These are phyloP conservation scores for Siniperca chuatsi DNA, from an alignment of 2,113 vertebrate genomes.

Conservation along the genomic window DNA sequence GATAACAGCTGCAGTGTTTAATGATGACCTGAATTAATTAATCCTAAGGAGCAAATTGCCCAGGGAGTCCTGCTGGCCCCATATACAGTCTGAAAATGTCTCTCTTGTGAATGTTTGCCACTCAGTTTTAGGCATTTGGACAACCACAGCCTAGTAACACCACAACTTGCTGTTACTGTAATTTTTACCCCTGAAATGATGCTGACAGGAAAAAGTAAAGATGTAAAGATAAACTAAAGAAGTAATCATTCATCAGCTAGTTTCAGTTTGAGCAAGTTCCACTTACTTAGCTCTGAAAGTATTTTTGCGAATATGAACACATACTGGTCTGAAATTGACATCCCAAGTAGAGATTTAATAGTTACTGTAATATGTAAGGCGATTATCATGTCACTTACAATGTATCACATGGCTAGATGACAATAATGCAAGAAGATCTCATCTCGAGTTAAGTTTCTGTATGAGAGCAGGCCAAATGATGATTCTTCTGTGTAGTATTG, in stretches of 20 bases:
- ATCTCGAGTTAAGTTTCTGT: background rate
- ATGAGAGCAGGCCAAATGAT: background rate
- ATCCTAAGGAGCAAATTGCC: background rate
- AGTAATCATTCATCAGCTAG: background rate
- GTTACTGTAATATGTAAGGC: too few species aligned
- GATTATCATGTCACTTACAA: background rate
- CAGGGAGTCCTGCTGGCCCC: slow-evolving; percentile 10
- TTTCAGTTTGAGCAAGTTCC: slow-evolving; percentile 7
- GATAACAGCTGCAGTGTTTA: slow-evolving; percentile 50
- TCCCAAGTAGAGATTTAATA: background rate
- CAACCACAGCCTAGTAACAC: background rate
- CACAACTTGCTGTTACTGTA: background rate
- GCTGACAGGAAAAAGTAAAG: background rate
- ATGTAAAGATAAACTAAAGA: background rate
- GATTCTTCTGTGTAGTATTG: background rate
- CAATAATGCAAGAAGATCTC: background rate
- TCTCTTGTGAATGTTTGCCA: background rate
- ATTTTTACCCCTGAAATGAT: background rate
- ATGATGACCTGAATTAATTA: slow-evolving; percentile 59
- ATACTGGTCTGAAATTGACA: background rate
- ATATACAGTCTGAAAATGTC: background rate
- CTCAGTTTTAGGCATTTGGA: background rate
- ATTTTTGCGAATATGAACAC: background rate
- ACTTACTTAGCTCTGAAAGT: background rate
- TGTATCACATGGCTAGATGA: background rate